Evolutionary conservation across 2,797 vertebrate species (phyloP).

Genomic region (Sebastes flavidus): DNA sequence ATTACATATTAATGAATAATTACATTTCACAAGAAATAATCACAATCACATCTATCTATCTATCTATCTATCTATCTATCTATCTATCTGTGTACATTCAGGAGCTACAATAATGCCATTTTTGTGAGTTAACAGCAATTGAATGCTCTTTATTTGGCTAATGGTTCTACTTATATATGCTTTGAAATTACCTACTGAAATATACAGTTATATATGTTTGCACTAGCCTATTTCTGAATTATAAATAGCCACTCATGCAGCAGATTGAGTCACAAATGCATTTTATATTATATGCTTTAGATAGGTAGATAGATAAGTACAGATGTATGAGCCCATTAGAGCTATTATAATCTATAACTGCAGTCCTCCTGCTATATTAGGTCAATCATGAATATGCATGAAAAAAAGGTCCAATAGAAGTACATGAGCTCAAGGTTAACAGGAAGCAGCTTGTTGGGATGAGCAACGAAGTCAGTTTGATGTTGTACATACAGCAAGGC

Average conservation of each 20-base stretch:
- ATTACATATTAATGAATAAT: too few species aligned
- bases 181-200: background rate
- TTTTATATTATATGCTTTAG: background rate
- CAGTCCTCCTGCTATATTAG: background rate
- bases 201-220: background rate
- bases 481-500: background rate
- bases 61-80: too few species aligned
- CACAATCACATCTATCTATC: too few species aligned
- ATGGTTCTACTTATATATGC: background rate
- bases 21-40: too few species aligned
- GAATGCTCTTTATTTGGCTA: background rate
- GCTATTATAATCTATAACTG: background rate
- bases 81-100: background rate
- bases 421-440: constrained; percentile 62
- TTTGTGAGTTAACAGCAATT: background rate
- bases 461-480: constrained; percentile 49
- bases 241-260: background rate
- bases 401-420: constrained; percentile 13
- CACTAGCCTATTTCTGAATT: background rate
- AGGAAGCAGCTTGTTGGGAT: constrained; percentile 50
- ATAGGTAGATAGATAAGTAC: background rate
- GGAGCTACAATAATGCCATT: background rate
- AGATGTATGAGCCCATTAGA: background rate
- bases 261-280: background rate
- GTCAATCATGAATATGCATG: constrained; percentile 8